These are phyloP conservation scores for Cataglyphis cursor DNA, from an alignment of 2,888 invertebrate genomes.

Conservation along the genomic window DNA sequence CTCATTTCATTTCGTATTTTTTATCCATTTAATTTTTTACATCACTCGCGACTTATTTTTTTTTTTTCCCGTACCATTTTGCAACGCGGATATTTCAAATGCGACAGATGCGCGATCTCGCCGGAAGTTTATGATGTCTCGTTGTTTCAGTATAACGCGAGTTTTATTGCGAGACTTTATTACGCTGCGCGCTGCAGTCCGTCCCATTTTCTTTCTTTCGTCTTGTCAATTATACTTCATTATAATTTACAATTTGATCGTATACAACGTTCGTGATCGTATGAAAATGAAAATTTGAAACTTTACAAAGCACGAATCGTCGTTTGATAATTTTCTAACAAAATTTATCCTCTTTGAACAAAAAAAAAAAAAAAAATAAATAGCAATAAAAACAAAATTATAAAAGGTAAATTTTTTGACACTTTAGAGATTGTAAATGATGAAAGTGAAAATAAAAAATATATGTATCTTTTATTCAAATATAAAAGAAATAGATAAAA, in stretches of 20 bases:
- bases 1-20: neutral
- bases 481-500: neutral
- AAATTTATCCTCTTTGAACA: neutral
- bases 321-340: neutral
- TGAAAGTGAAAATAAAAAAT: neutral
- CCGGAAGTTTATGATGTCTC: conserved; percentile 40
- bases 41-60: neutral
- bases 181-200: neutral
- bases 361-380: neutral
- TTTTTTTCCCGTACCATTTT: neutral
- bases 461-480: neutral
- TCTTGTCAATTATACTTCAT: conserved; percentile 31
- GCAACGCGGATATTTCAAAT: conserved; percentile 24
- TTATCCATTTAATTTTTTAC: neutral
- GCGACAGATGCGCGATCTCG: conserved; percentile 22
- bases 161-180: conserved; percentile 40
- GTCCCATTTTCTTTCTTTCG: conserved; percentile 30
- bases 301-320: neutral
- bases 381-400: neutral
- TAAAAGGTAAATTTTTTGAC: neutral
- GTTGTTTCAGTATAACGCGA: conserved; percentile 26
- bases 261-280: neutral
- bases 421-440: neutral
- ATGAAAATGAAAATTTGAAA: conserved; percentile 15
- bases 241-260: conserved; percentile 34